Evolutionary conservation across 1,140 invertebrate species (phyloP).

Genomic region (Planococcus citri): DNA sequence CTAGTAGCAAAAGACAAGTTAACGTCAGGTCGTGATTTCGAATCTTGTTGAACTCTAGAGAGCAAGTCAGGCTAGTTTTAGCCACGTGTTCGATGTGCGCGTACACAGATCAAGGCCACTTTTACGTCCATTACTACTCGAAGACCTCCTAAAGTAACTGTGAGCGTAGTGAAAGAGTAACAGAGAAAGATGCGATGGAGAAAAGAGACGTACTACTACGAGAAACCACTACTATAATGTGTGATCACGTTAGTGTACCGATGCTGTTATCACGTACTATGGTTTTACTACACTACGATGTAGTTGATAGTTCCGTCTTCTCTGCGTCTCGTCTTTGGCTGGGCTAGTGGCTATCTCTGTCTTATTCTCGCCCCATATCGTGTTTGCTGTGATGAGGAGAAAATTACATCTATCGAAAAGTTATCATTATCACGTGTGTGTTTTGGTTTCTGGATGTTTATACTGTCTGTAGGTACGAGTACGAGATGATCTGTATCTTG

Average conservation of each 20-base stretch:
- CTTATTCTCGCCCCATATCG: too few relatives aligned
- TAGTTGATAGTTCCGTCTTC: background rate
- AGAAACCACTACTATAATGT: background rate
- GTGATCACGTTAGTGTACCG: background rate
- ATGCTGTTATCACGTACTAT: background rate
- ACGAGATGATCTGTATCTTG: too few relatives aligned
- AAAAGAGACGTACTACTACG: background rate
- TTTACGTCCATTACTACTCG: background rate
- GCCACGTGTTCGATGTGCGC: conserved; percentile 1
- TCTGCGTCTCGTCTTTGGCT: background rate
- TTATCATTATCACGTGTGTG: conserved; percentile 3
- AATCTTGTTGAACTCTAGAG: conserved; percentile 7
- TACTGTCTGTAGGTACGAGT: too few relatives aligned
- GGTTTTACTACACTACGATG: background rate
- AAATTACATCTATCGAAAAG: conserved; percentile 7
- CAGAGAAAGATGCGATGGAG: too few relatives aligned
- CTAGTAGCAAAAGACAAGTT: background rate
- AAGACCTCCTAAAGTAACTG: too few relatives aligned
- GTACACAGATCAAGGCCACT: conserved; percentile 5
- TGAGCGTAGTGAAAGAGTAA: too few relatives aligned
- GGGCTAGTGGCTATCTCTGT: too few relatives aligned
- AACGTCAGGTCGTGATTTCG: conserved; percentile 5
- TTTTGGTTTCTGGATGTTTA: background rate
- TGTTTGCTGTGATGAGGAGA: background rate
- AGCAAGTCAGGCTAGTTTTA: conserved; percentile 1